These are phyloP conservation scores for Heliothis virescens DNA, from an alignment of 1,140 invertebrate species.

Conservation along the genomic window DNA sequence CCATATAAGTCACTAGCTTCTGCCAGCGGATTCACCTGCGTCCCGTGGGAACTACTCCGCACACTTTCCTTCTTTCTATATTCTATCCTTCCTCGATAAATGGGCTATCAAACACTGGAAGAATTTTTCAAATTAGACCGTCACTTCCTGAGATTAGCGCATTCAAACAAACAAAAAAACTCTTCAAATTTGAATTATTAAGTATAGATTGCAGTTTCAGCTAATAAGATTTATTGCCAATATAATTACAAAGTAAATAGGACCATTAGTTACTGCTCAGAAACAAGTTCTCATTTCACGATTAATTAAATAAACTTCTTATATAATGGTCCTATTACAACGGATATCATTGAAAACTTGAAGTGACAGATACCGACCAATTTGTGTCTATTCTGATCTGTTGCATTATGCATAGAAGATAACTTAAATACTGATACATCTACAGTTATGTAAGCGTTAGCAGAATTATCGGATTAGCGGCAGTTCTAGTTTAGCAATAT, in stretches of 20 bases:
- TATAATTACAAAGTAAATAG: conserved; percentile 11
- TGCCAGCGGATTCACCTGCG: no score
- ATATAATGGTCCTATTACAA: conserved; percentile 16
- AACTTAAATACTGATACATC: conserved; percentile 8
- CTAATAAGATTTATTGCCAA: background rate
- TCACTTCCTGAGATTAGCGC: no score
- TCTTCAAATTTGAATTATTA: no score
- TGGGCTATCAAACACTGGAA: no score
- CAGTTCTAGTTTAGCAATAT: no score
- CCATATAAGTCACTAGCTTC: no score
- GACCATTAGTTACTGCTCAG: background rate
- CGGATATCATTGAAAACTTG: conserved; percentile 10
- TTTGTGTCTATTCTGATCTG: conserved; percentile 15
- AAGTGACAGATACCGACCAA: conserved; percentile 29
- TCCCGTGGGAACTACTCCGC: no score
- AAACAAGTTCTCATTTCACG: conserved; percentile 15
- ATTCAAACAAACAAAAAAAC: no score
- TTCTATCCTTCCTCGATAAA: no score
- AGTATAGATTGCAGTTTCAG: background rate
- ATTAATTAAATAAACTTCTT: conserved; percentile 22
- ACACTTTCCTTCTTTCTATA: no score
- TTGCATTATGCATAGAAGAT: conserved; percentile 16
- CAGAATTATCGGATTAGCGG: background rate
- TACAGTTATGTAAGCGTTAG: background rate
- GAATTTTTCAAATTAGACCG: no score